phyloP scores from a whole-genome alignment of 2,797 vertebrate genomes.

The Hozukius guyotensis region DNA sequence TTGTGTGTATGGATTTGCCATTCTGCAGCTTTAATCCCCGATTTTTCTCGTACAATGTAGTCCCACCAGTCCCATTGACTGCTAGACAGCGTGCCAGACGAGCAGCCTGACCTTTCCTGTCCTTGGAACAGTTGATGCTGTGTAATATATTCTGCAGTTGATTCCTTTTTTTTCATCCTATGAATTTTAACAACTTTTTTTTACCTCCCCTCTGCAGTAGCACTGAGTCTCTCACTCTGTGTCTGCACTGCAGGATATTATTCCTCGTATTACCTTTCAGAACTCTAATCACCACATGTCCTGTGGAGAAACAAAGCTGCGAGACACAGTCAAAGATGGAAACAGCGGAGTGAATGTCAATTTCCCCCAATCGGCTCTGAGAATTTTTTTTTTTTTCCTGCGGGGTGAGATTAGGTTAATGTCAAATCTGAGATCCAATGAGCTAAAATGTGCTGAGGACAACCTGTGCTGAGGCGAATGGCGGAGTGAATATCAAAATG shows the following conservation, averaged over 20 bases:
- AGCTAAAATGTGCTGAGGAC: conserved; percentile 43
- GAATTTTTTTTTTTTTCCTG: conserved; percentile 12
- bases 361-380: conserved; percentile 61
- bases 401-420: conserved; percentile 60
- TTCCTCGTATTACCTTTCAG: conserved; percentile 75
- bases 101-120: conserved; percentile 76
- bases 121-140: conserved; percentile 71
- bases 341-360: conserved; percentile 68
- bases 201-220: conserved; percentile 31
- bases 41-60: conserved; percentile 45
- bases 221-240: conserved; percentile 43
- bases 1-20: conserved; percentile 49
- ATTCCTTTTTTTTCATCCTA: conserved; percentile 70
- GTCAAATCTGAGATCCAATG: conserved; percentile 56
- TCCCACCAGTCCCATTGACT: conserved; percentile 51
- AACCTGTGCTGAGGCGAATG: conserved; percentile 22
- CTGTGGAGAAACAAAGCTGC: conserved; percentile 74
- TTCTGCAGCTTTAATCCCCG: conserved; percentile 59
- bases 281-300: conserved; percentile 73
- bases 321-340: conserved; percentile 58
- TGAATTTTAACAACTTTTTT: conserved; percentile 82
- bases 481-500: conserved; percentile 20
- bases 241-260: conserved; percentile 70
- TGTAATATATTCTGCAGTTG: conserved; percentile 79
- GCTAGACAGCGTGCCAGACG: conserved; percentile 56